Evolutionary conservation across 2,888 invertebrate genomes (phyloP), one percentile per base, ranked within the genome.

Genomic region (Erebia epiphron): DNA sequence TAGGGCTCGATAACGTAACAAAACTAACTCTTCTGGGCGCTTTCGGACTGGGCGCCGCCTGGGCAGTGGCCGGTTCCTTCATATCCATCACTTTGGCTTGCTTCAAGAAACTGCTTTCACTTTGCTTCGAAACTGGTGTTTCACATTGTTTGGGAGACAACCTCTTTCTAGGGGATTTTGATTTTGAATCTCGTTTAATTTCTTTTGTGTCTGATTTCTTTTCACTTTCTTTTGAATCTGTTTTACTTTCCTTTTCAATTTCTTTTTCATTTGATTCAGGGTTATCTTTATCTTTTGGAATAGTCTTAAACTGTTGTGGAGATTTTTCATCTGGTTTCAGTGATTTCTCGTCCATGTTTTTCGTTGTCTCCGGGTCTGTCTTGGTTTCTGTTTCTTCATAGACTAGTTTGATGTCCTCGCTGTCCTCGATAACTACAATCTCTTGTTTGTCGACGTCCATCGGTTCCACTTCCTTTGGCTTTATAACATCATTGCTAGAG

Each of bases 1-100:
- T 97, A 61, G 97, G 97, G 80, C 97, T 97, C 3, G 97, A 96
- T 52, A 97, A 87, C 1, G 97, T 97, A 35, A 96, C 96, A 69
- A 97, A 94, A 75, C 95, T 94, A 5, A 97, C 96, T 75, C 97
- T 87, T 18, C 97, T 85, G 0, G 96, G 96, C 0, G 95, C 95
- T 84, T 94, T 96, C 0, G 91, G 91, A 70, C 88, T 88, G 0
- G 84, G 80, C 0, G 80, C 82, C 0, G 85, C 74, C 56, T 81
- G 78, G 0, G 79, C 77, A 0, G 80, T 78, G 3, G 79, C 82
- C 0, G 85, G 81, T 52, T 86, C 82, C 61, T 84, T 85, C 0
- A 86, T 80, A 64, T 92, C 92, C 0, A 85, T 90, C 68, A 92
- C 88, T 76, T 88, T 91, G 0, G 91, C 91, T 71, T 87, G 87